Evolutionary conservation across 2,113 vertebrate species (phyloP).

Genomic region (Pundamilia nyererei): DNA sequence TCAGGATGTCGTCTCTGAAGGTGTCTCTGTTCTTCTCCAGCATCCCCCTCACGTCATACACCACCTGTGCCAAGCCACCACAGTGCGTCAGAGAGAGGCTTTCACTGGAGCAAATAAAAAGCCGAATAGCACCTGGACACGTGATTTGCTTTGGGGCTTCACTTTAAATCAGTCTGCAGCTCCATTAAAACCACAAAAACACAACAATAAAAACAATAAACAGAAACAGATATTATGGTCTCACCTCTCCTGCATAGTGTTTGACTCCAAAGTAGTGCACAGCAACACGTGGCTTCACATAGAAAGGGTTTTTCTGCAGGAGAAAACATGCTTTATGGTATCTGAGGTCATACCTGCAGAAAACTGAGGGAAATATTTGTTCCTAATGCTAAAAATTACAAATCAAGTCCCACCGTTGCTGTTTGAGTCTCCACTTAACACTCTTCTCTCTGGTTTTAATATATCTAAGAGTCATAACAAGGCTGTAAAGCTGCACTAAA

Average conservation of each 20-base stretch:
- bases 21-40: slow-evolving; percentile 97
- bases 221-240: neutral
- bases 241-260: slow-evolving; percentile 96
- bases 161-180: neutral
- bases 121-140: neutral
- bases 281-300: slow-evolving; percentile 91
- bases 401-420: neutral
- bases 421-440: neutral
- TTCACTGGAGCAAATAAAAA: neutral
- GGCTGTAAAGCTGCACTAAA: neutral
- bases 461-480: neutral
- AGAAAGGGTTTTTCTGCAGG: slow-evolving; percentile 89
- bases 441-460: neutral
- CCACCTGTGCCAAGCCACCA: slow-evolving; percentile 76
- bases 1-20: slow-evolving; percentile 92
- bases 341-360: neutral
- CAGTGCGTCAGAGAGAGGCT: neutral
- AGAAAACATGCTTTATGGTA: neutral
- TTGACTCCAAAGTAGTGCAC: slow-evolving; percentile 92
- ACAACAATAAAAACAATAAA: neutral
- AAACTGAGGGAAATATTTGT: neutral
- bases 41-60: slow-evolving; percentile 91
- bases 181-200: neutral
- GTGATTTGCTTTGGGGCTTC: neutral
- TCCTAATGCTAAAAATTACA: neutral